Conservation (phyloP, 1,140 invertebrate genomes). For the Bombus picipes region DNA sequence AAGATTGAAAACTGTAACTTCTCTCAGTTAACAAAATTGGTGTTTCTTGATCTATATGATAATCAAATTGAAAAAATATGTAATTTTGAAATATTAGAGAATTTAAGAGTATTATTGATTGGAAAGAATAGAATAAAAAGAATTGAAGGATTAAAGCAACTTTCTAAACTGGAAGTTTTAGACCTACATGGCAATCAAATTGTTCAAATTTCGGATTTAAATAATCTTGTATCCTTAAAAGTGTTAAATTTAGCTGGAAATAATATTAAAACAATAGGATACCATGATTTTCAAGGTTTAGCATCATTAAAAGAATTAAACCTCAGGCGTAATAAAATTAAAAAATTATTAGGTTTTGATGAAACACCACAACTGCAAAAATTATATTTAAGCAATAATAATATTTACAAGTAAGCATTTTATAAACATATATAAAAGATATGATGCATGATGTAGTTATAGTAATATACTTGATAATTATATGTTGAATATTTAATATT, state of each 20-base stretch:
- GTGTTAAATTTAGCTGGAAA: constrained; percentile 96
- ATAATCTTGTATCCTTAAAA: constrained; percentile 87
- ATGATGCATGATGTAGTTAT: not conserved
- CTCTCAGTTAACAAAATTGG: constrained; percentile 88
- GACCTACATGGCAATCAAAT: constrained; percentile 96
- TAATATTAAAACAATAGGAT: constrained; percentile 89
- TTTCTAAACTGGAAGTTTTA: constrained; percentile 92
- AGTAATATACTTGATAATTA: not conserved
- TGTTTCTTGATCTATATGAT: constrained; percentile 96
- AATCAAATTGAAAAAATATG: constrained; percentile 95
- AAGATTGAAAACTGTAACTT: constrained; percentile 86
- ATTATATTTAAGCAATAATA: constrained; percentile 93
- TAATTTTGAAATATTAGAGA: constrained; percentile 88
- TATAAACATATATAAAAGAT: not conserved
- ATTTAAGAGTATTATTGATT: constrained; percentile 92
- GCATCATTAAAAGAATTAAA: constrained; percentile 92
- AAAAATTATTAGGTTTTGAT: constrained; percentile 90
- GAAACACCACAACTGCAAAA: constrained; percentile 91
- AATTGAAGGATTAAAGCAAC: constrained; percentile 87
- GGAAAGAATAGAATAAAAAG: constrained; percentile 92
- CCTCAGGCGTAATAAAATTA: constrained; percentile 92
- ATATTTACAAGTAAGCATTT: constrained; percentile 87
- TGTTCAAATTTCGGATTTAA: constrained; percentile 85
- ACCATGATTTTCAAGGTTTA: constrained; percentile 89
- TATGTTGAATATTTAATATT: constrained; percentile 64